phyloP scores from a whole-genome alignment of 2,797 vertebrate genomes.

The Sebastes baramenuke region DNA sequence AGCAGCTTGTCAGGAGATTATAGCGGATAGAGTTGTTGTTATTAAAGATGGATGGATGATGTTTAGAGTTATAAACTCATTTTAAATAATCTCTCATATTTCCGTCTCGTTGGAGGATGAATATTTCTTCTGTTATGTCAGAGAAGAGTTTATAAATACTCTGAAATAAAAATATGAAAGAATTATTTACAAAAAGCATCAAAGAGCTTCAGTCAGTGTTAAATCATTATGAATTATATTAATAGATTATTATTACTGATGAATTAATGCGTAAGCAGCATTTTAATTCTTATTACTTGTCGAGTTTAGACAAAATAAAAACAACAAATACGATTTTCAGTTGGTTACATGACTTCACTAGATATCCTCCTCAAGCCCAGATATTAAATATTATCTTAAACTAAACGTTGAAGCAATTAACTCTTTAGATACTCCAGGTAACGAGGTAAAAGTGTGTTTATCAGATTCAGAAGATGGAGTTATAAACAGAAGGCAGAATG shows the following conservation, averaged over 20 bases:
- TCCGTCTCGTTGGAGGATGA: background rate
- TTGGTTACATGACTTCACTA: background rate
- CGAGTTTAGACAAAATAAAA: no score
- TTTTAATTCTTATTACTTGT: no score
- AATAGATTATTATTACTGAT: background rate
- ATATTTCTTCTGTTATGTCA: background rate
- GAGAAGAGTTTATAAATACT: background rate
- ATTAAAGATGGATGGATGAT: background rate
- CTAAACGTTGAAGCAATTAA: background rate
- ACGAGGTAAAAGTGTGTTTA: background rate
- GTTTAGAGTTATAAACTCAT: background rate
- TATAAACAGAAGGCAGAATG: background rate
- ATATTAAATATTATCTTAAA: background rate
- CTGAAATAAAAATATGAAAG: background rate
- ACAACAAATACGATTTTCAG: background rate
- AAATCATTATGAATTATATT: background rate
- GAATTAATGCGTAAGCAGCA: background rate
- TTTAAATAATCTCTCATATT: slow-evolving; percentile 12
- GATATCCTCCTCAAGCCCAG: background rate
- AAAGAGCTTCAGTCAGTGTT: no score
- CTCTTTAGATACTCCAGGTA: background rate
- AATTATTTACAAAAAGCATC: background rate
- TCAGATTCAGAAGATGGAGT: background rate
- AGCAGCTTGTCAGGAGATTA: slow-evolving; percentile 21
- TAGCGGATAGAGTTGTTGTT: background rate